These are phyloP conservation scores for Apis florea DNA, from an alignment of 1,140 invertebrate genomes.

Conservation along the genomic window DNA sequence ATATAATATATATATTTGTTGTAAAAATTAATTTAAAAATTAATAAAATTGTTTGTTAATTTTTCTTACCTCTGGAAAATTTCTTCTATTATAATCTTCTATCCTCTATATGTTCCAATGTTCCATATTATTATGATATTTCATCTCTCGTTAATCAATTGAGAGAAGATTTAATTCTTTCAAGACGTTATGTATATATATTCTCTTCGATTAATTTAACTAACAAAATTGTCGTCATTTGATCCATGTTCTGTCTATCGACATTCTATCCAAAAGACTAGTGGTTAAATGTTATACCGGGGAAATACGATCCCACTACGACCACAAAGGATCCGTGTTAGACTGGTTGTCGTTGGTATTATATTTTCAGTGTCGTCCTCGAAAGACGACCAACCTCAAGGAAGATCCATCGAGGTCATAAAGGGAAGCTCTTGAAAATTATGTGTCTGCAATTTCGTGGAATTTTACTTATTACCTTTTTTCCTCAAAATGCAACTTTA, in stretches of 20 bases:
- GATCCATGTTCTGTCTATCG: neutral
- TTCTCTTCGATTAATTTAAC: neutral
- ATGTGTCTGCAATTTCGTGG: slow-evolving; percentile 21
- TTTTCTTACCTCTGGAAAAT: neutral
- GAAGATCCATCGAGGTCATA: slow-evolving; percentile 30
- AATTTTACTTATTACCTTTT: too few species aligned
- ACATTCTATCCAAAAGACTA: neutral
- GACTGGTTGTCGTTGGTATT: slow-evolving; percentile 67
- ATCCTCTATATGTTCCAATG: neutral
- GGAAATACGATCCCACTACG: slow-evolving; percentile 66
- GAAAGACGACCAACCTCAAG: slow-evolving; percentile 3
- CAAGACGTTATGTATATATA: too few species aligned
- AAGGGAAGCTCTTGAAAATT: slow-evolving; percentile 40
- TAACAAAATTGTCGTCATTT: slow-evolving; percentile 10
- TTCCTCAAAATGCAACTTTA: too few species aligned
- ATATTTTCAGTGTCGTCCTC: slow-evolving; percentile 57
- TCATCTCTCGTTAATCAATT: neutral
- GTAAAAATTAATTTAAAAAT: neutral
- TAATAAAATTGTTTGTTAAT: neutral
- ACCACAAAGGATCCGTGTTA: slow-evolving; percentile 62
- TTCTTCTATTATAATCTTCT: neutral
- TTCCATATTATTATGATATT: neutral
- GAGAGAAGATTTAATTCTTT: too few species aligned
- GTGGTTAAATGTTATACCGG: slow-evolving; percentile 37
- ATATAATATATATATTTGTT: too few species aligned